Conservation (phyloP, 2,797 vertebrate species). For the Eospalax fontanierii region DNA sequence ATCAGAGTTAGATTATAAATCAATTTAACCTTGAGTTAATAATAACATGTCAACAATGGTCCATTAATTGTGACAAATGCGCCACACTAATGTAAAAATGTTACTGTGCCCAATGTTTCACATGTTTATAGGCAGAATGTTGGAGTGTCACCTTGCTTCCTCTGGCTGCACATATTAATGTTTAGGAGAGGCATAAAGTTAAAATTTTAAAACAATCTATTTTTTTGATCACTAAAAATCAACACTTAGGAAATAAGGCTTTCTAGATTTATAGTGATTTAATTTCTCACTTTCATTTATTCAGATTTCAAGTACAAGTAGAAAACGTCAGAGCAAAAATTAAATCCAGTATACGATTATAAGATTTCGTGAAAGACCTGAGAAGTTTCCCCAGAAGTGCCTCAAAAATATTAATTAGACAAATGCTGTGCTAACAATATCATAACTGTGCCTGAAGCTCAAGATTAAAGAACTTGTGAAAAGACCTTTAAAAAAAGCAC, state of each 20-base stretch:
- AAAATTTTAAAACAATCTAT: background rate
- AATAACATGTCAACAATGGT: slow-evolving; percentile 8
- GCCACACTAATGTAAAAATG: background rate
- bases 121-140: background rate
- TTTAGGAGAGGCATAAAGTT: background rate
- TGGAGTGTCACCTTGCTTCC: background rate
- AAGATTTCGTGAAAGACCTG: background rate
- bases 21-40: slow-evolving; percentile 46
- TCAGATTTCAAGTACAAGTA: background rate
- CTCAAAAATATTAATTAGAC: background rate
- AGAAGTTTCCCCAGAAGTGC: background rate
- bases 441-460: background rate
- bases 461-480: background rate
- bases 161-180: background rate
- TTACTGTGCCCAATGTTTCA: background rate
- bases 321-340: background rate
- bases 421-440: background rate
- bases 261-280: slow-evolving; percentile 11
- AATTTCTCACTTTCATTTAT: background rate
- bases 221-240: too few species aligned
- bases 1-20: background rate
- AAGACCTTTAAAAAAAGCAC: too few species aligned
- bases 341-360: background rate
- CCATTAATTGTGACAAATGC: slow-evolving; percentile 26
- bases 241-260: background rate